Evolutionary conservation across 2,888 invertebrate genomes (phyloP).

Genomic region (Drosophila dives): DNA sequence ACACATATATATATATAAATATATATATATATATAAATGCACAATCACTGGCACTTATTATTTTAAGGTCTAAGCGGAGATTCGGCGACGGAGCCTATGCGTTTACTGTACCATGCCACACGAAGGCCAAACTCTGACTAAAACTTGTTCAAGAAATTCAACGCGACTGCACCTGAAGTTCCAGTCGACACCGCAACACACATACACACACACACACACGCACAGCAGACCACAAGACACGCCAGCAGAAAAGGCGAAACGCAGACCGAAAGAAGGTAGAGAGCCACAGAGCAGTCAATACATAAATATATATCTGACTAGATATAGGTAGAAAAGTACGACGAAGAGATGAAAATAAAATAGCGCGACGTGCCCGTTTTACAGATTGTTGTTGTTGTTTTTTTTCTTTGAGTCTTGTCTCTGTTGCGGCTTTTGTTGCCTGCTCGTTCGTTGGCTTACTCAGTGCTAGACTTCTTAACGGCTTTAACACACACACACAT

Average conservation of each 20-base stretch:
- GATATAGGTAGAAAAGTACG: constrained; percentile 68
- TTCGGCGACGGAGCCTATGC: constrained; percentile 56
- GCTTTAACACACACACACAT: constrained; percentile 62
- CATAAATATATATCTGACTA: constrained; percentile 15
- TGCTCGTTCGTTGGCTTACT: constrained; percentile 50
- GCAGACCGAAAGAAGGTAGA: constrained; percentile 60
- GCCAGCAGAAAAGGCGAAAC: constrained; percentile 65
- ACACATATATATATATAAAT: constrained; percentile 5
- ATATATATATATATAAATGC: constrained; percentile 19
- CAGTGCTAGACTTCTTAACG: constrained; percentile 70
- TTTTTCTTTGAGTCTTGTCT: constrained; percentile 37
- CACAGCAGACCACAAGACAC: constrained; percentile 65
- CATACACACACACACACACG: constrained; percentile 8
- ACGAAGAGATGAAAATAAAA: constrained; percentile 72
- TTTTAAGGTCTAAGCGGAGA: constrained; percentile 41
- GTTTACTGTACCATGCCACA: constrained; percentile 84
- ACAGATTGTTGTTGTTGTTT: constrained; percentile 50
- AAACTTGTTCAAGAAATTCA: constrained; percentile 83
- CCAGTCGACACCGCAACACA: constrained; percentile 48
- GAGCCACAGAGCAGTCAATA: constrained; percentile 60
- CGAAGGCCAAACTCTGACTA: constrained; percentile 85
- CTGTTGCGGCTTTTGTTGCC: constrained; percentile 37
- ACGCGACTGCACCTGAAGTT: constrained; percentile 76
- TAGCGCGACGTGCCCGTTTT: constrained; percentile 77
- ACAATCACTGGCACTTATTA: constrained; percentile 42